phyloP scores from a whole-genome alignment of 2,888 invertebrate genomes.

The Epinotia nisella region DNA sequence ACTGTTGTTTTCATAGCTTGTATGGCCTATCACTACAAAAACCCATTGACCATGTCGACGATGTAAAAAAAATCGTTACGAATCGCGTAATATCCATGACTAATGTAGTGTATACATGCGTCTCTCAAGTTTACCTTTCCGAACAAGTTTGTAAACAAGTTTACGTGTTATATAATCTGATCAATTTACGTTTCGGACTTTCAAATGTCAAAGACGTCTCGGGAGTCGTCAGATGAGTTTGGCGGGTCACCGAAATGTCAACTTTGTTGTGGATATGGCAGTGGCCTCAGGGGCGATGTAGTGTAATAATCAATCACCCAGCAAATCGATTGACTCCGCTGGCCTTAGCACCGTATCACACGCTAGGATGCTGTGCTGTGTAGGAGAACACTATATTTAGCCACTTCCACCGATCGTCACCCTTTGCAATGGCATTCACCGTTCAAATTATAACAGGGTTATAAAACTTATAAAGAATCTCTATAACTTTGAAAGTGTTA shows the following conservation, averaged over 20 bases:
- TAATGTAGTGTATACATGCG: slow-evolving; percentile 30
- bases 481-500: not conserved
- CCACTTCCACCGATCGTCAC: slow-evolving; percentile 58
- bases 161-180: slow-evolving; percentile 54
- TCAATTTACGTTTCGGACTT: slow-evolving; percentile 52
- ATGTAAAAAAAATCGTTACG: slow-evolving; percentile 19
- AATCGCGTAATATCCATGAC: slow-evolving; percentile 19
- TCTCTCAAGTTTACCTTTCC: slow-evolving; percentile 44
- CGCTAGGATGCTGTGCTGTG: slow-evolving; percentile 58
- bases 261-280: slow-evolving; percentile 57
- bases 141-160: slow-evolving; percentile 54
- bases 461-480: slow-evolving; percentile 5
- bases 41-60: slow-evolving; percentile 8
- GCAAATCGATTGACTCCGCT: slow-evolving; percentile 67
- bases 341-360: slow-evolving; percentile 69
- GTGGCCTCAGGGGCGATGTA: slow-evolving; percentile 65
- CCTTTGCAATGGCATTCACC: slow-evolving; percentile 57
- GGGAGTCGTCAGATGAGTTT: slow-evolving; percentile 27
- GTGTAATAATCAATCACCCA: slow-evolving; percentile 66
- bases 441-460: slow-evolving; percentile 32
- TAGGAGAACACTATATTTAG: slow-evolving; percentile 75
- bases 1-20: not conserved
- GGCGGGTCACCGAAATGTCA: slow-evolving; percentile 55
- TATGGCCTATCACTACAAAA: not conserved
- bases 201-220: slow-evolving; percentile 41